Conservation (phyloP, 2,113 vertebrate genomes). For the Oncorhynchus clarkii region DNA sequence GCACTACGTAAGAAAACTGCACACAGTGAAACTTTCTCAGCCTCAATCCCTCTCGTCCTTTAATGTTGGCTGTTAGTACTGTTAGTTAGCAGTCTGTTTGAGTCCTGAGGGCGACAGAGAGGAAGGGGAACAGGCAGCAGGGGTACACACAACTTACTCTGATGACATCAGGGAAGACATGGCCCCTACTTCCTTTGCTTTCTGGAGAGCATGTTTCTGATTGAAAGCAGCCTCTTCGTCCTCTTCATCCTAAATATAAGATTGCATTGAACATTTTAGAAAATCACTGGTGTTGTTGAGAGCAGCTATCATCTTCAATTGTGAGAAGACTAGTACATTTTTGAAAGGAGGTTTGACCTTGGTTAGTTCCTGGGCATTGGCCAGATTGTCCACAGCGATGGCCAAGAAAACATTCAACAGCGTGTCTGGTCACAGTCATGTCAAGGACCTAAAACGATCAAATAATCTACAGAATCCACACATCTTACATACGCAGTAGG, state of each 20-base stretch:
- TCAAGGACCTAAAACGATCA: constrained; percentile 61
- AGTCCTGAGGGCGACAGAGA: background rate
- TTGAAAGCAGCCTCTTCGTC: constrained; percentile 96
- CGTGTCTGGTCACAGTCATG: constrained; percentile 80
- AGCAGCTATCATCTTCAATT: no score
- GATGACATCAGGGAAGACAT: constrained; percentile 96
- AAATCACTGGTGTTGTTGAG: no score
- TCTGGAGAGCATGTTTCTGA: constrained; percentile 95
- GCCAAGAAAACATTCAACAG: constrained; percentile 98
- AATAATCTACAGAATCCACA: background rate
- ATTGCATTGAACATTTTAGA: background rate
- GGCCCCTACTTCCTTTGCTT: constrained; percentile 97
- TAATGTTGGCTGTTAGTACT: constrained; percentile 17
- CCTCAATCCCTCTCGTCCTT: no score
- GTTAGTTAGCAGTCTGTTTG: constrained; percentile 15
- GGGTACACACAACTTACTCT: constrained; percentile 84
- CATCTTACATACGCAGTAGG: background rate
- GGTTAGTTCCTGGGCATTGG: constrained; percentile 96
- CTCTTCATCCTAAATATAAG: constrained; percentile 86
- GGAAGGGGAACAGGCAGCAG: constrained; percentile 24
- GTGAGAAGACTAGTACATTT: background rate
- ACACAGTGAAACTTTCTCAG: no score
- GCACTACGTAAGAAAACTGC: no score
- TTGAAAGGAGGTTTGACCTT: constrained; percentile 76
- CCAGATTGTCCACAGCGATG: constrained; percentile 97